Conservation (phyloP, 2,888 invertebrate genomes). For the Caenorhabditis panamensis region DNA sequence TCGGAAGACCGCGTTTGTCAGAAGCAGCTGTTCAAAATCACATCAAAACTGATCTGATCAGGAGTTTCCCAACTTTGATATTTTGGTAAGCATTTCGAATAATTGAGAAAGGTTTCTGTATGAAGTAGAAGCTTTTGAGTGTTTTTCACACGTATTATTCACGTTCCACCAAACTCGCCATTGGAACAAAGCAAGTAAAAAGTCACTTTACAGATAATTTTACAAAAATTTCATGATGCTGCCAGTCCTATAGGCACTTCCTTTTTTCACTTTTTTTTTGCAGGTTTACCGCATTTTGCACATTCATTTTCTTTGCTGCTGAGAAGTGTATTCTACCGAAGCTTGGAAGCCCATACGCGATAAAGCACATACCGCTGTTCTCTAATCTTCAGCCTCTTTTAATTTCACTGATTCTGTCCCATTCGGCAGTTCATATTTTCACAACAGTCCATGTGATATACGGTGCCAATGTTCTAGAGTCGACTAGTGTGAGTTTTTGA, state of each 20-base stretch:
- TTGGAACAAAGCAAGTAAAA: too few species aligned
- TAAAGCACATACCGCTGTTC: constrained; percentile 70
- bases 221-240: too few species aligned
- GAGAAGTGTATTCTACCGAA: constrained; percentile 71
- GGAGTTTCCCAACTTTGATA: constrained; percentile 64
- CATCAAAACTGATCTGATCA: constrained; percentile 66
- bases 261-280: constrained; percentile 23
- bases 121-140: too few species aligned
- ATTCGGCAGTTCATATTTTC: constrained; percentile 51
- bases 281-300: constrained; percentile 66
- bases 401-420: constrained; percentile 59
- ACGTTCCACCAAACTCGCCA: too few species aligned
- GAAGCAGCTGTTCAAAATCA: constrained; percentile 63
- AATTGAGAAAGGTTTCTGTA: too few species aligned
- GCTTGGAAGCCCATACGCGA: constrained; percentile 67
- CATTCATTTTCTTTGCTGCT: constrained; percentile 64
- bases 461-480: constrained; percentile 21
- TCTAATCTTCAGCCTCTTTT: constrained; percentile 68
- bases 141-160: too few species aligned
- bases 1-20: constrained; percentile 62
- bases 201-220: too few species aligned
- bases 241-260: too few species aligned
- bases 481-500: constrained; percentile 25
- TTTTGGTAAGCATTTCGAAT: too few species aligned
- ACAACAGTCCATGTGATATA: constrained; percentile 39